Evolutionary conservation across 2,113 vertebrate species (phyloP).

Genomic region (Nymphicus hollandicus): DNA sequence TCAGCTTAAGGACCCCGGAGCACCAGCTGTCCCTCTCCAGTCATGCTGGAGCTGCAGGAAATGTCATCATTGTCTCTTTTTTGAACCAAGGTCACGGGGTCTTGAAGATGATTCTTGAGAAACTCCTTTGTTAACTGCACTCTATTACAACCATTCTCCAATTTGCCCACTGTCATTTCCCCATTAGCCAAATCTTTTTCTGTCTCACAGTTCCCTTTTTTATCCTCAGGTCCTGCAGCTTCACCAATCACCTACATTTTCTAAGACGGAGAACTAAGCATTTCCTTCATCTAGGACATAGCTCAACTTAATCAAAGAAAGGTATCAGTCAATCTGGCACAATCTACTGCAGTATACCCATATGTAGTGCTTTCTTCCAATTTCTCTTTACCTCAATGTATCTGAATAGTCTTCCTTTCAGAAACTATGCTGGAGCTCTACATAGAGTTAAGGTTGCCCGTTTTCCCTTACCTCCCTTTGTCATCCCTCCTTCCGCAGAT

Average conservation of each 20-base stretch:
- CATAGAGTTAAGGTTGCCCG: neutral
- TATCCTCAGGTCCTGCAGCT: neutral
- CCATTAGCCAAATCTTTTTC: neutral
- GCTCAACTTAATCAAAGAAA: constrained; percentile 15
- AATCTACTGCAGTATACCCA: neutral
- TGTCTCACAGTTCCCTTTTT: neutral
- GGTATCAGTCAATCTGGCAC: neutral
- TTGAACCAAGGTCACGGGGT: neutral
- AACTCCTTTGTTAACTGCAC: neutral
- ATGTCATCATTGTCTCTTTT: neutral
- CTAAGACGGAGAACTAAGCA: neutral
- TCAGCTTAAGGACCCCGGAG: accelerated
- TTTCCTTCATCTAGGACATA: constrained; percentile 5
- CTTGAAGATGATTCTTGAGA: neutral
- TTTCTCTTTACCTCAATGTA: neutral
- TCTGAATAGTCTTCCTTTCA: neutral
- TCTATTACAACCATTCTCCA: neutral
- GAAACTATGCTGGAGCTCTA: neutral
- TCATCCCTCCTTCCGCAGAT: neutral
- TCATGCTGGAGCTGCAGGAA: neutral
- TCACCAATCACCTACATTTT: neutral
- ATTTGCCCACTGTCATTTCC: neutral
- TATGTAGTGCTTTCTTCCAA: neutral
- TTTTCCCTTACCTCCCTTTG: neutral
- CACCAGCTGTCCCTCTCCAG: neutral